Evolutionary conservation across 2,797 vertebrate genomes (phyloP).

Genomic region (Tenualosa ilisha): DNA sequence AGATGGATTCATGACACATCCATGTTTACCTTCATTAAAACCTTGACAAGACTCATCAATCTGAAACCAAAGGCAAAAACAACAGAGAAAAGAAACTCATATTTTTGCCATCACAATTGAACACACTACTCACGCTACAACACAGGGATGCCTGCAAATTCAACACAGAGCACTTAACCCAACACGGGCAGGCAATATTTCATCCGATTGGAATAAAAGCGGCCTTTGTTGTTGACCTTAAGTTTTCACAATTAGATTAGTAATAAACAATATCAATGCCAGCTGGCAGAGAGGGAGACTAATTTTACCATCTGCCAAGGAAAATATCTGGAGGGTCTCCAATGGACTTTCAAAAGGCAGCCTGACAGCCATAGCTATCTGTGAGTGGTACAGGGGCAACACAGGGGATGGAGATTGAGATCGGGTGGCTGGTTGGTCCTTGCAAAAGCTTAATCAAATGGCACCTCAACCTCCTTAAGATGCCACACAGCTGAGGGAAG

Average conservation of each 20-base stretch:
- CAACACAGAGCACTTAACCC: constrained; percentile 16
- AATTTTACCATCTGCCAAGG: constrained; percentile 31
- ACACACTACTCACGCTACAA: not conserved
- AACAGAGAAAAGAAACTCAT: constrained; percentile 21
- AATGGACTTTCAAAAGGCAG: not conserved
- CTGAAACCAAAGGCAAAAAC: constrained; percentile 25
- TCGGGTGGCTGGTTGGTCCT: not conserved
- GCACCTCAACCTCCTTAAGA: not conserved
- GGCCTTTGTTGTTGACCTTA: constrained; percentile 28
- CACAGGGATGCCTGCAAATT: not conserved
- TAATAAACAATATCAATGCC: constrained; percentile 41
- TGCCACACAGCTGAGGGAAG: not conserved
- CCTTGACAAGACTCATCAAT: not conserved
- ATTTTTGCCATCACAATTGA: not conserved
- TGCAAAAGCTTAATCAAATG: not conserved
- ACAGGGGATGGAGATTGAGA: not conserved
- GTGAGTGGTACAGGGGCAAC: not conserved
- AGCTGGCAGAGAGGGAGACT: constrained; percentile 39
- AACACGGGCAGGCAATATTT: constrained; percentile 12
- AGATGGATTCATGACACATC: not conserved
- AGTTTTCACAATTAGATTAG: constrained; percentile 41
- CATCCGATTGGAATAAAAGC: not conserved
- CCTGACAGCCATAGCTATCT: not conserved
- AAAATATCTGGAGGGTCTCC: constrained; percentile 35
- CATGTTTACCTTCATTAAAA: not conserved